Base-by-base conservation (phyloP, 2,113 vertebrate species). In the Formicarius rufipectus region DNA sequence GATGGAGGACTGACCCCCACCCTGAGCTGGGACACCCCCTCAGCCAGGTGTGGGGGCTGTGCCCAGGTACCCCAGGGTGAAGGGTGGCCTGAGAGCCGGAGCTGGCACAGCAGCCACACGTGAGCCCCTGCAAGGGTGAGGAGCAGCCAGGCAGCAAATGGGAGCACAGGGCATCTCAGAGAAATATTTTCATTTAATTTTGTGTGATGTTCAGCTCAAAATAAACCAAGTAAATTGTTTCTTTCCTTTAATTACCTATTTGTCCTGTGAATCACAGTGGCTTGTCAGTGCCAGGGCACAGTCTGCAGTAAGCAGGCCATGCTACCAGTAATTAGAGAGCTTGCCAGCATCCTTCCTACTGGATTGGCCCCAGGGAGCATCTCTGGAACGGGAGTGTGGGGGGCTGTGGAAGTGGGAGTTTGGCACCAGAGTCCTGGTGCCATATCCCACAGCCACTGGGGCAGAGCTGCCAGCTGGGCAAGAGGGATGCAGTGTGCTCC, bases 241-340 rank as follows among this genome's bases (percentile, higher is more conserved):
- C 95, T 96, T 94, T 69, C 91, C 90, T 94, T 93, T 94, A 94
- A 94, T 95, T 92, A 93, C 88, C 67, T 76, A 0, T 64, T 90
- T 40, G 82, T 94, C 59, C 72, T 63, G 75, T 94, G 92, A 96
- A 93, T 96, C 87, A 74, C 39, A 3, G 63, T 77, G 92, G 90
- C 77, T 87, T 42, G n/a, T 55, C 93, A 87, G 90, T 3, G 3
- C 71, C 90, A 80, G 90, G 85, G 67, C 95, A 33, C 44, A 60
- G 81, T 64, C 93, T 96, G 78, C 67, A 82, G 74, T 42, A 82
- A n/a, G 87, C 84, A 76, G 85, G 28, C 90, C 23, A 2, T 66
- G 79, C 55, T 69, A 4, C 85, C 80, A 79, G 15, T 84, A 80
- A 88, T 92, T 28, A 55, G 67, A 82, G 87, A 67, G 76, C 59